A percentile compares a stretch with the other conserved stretches of the same genome.
phyloP scores from a whole-genome alignment of 1,140 invertebrate species.

The Diplogasteroides magnus region DNA sequence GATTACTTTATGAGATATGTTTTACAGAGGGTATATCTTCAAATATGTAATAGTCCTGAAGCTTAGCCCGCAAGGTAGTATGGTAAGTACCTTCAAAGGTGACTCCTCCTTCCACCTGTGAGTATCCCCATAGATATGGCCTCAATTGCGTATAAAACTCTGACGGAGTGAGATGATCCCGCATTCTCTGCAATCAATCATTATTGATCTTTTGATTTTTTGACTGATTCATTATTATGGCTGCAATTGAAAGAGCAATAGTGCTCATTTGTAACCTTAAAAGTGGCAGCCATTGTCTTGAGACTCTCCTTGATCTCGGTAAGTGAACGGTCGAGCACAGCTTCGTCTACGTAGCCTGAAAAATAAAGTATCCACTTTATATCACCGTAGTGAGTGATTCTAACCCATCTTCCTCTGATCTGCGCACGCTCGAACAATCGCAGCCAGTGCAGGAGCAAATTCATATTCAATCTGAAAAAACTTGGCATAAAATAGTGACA shows the following conservation, averaged over 20 bases:
- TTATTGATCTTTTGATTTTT: background rate
- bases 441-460: background rate
- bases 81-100: background rate
- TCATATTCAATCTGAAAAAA: background rate
- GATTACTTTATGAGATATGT: background rate
- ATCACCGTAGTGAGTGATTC: background rate
- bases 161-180: background rate
- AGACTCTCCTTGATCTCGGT: background rate
- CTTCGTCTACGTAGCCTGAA: background rate
- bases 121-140: background rate
- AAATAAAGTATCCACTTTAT: background rate
- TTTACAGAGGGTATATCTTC: background rate
- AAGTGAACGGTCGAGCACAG: background rate
- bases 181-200: background rate
- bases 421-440: background rate
- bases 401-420: background rate
- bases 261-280: background rate
- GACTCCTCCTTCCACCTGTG: background rate
- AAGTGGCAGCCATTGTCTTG: background rate
- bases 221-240: background rate
- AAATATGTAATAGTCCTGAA: background rate
- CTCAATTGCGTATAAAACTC: background rate
- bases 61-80: no score
- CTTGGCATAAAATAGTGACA: background rate
- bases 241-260: background rate